These are phyloP conservation scores for Hirtodrosophila cameraria DNA, from an alignment of 2,888 invertebrate species.

Conservation along the genomic window DNA sequence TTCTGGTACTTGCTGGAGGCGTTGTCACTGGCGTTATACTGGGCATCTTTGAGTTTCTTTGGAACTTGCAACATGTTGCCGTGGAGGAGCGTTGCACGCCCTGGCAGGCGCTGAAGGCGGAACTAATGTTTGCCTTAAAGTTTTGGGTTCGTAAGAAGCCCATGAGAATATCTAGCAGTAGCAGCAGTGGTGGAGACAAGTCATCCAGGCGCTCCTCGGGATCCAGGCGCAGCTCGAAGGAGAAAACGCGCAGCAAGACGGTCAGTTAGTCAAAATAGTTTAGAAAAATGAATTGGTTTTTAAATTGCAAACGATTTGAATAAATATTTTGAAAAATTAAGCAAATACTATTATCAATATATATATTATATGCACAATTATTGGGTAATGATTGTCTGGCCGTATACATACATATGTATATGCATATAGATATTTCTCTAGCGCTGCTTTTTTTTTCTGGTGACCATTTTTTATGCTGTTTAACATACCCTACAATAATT, in stretches of 20 bases:
- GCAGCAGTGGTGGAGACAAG: constrained; percentile 60
- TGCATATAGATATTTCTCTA: constrained; percentile 20
- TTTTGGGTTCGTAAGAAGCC: constrained; percentile 91
- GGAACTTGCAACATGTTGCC: constrained; percentile 92
- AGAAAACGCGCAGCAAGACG: constrained; percentile 68
- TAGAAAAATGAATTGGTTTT: background rate
- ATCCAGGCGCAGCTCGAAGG: constrained; percentile 68
- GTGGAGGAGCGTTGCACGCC: constrained; percentile 91
- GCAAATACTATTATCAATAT: background rate
- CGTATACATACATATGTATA: constrained; percentile 13
- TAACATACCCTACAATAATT: constrained; percentile 42
- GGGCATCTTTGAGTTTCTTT: constrained; percentile 92
- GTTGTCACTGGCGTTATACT: constrained; percentile 89
- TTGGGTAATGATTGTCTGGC: constrained; percentile 19
- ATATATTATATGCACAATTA: constrained; percentile 2
- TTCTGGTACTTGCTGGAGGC: constrained; percentile 92
- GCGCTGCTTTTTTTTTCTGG: constrained; percentile 6
- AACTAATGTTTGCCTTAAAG: constrained; percentile 89
- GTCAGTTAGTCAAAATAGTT: constrained; percentile 32
- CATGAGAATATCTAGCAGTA: constrained; percentile 83
- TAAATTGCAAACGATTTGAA: constrained; percentile 17
- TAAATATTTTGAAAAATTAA: constrained; percentile 16
- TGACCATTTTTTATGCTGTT: constrained; percentile 19
- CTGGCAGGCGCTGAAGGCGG: constrained; percentile 88
- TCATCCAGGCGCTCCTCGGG: constrained; percentile 69